Base-by-base conservation (phyloP, 1,140 invertebrate genomes). In the Tetramorium parvispinum region DNA sequence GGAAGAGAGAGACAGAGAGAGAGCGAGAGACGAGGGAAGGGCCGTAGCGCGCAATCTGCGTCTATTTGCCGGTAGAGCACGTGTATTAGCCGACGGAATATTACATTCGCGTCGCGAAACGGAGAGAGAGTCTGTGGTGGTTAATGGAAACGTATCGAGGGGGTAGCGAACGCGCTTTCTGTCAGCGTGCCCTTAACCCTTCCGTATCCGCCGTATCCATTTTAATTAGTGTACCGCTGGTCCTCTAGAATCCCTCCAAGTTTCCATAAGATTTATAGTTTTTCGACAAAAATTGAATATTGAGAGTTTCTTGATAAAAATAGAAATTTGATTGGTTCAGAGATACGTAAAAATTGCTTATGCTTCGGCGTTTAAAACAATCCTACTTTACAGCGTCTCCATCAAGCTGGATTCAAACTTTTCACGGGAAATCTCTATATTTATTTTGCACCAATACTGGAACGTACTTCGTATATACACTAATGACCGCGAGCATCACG, bases 121-220 rank as follows among this genome's bases (percentile, higher is more conserved):
- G 27, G n/a, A 37, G 59, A 49, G 76, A 65, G 63, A 53, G 78
- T 10, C 16, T 81, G 37, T 46, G 65, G 18, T 81, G 21, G 76
- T 81, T 81, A 81, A 81, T 81, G 78, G 49, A 81, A 70, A 81
- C n/a, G 78, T 81, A 81, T 81, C 78, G 49, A 65, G 76, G 57
- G 24, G 21, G 40, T 3, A 21, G 75, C 57, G 57, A 63, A 63
- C 57, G 75, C 75, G 75, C 75, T 78, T 78, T 78, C 78, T 70
- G 49, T 81, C 51, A 55, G 49, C 21, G 51, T 21, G 21, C 21
- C 49, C 49, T 70, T 49, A 43, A 43, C 32, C 78, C 65, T 81
- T 81, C 65, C 65, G 65, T 27, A 55, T 40, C 21, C 21, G 3
- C 7, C 46, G 61, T 43, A 68, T 59, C 51, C 11, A 65, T 70